Conservation (phyloP, 2,888 invertebrate genomes). For the Tinea semifulvella region DNA sequence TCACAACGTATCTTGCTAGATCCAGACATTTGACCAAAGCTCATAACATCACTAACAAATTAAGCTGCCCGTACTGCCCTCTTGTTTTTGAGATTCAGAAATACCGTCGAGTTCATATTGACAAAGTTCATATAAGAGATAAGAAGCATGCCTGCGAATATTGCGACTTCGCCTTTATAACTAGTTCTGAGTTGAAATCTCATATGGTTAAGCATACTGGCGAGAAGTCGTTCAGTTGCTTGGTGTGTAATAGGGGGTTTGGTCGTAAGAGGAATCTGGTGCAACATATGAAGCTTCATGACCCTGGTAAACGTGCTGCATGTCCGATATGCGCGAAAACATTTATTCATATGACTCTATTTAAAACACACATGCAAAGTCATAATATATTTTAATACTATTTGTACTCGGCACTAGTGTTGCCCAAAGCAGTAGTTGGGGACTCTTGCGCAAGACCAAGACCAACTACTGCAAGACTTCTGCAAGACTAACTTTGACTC, state of each 20-base stretch:
- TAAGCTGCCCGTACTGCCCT: conserved; percentile 29
- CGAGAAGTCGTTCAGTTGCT: conserved; percentile 51
- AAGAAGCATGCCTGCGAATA: conserved; percentile 49
- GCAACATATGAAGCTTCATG: conserved; percentile 10
- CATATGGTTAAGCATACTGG: conserved; percentile 57
- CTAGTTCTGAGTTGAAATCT: conserved; percentile 47
- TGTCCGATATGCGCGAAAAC: conserved; percentile 24
- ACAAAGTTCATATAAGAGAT: conserved; percentile 52
- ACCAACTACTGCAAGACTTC: too few species aligned
- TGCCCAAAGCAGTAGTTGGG: too few species aligned
- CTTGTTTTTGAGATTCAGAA: conserved; percentile 42
- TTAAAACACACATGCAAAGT: conserved; percentile 27
- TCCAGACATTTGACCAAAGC: conserved; percentile 48
- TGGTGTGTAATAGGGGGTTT: conserved; percentile 49
- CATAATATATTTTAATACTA: too few species aligned
- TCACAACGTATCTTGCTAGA: conserved; percentile 47
- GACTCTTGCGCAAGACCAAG: too few species aligned
- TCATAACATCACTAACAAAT: conserved; percentile 28
- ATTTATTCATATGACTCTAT: conserved; percentile 33
- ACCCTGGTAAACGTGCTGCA: conserved; percentile 15
- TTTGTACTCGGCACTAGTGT: too few species aligned
- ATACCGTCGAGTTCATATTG: conserved; percentile 41
- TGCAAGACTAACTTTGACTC: too few species aligned
- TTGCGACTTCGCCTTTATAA: conserved; percentile 55
- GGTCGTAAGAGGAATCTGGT: conserved; percentile 25